Conservation (phyloP, 2,113 vertebrate species). For the Brachirus orientalis region DNA sequence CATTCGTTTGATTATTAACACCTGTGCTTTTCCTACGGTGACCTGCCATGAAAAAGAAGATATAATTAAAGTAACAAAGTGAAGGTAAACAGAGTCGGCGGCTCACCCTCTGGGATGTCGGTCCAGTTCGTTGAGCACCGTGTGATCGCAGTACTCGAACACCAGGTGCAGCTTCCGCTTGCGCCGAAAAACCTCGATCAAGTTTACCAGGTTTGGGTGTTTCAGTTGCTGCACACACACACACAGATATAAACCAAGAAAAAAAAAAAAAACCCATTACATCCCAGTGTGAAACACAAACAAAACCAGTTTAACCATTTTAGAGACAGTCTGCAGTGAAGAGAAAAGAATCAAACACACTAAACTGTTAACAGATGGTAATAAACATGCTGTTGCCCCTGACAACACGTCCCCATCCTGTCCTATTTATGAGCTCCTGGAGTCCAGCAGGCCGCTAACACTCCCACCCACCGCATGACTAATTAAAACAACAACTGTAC, state of each 20-base stretch:
- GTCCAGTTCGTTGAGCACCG: slow-evolving; percentile 92
- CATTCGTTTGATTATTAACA: no score
- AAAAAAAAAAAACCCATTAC: neutral
- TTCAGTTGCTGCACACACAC: slow-evolving; percentile 89
- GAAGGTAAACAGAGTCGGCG: neutral
- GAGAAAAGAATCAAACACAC: slow-evolving; percentile 38
- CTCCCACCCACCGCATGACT: slow-evolving; percentile 52
- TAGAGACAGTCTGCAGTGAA: neutral
- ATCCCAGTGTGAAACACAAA: neutral
- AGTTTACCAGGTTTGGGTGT: slow-evolving; percentile 93
- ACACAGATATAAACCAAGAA: neutral
- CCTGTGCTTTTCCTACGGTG: no score
- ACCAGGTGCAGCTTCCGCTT: slow-evolving; percentile 94
- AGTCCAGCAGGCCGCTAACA: slow-evolving; percentile 34
- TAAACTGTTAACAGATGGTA: slow-evolving; percentile 44
- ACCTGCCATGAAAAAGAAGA: no score
- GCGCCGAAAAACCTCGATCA: slow-evolving; percentile 93
- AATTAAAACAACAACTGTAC: slow-evolving; percentile 34
- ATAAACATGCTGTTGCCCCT: slow-evolving; percentile 72
- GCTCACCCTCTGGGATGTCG: slow-evolving; percentile 89
- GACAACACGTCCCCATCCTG: slow-evolving; percentile 55
- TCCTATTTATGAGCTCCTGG: slow-evolving; percentile 59
- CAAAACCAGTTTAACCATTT: neutral
- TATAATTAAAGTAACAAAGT: neutral
- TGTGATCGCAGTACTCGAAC: slow-evolving; percentile 96